A percentile compares a stretch with the other conserved stretches of the same genome.
Evolutionary conservation across 2,113 vertebrate genomes (phyloP).

Genomic region (Harpagus bidentatus): DNA sequence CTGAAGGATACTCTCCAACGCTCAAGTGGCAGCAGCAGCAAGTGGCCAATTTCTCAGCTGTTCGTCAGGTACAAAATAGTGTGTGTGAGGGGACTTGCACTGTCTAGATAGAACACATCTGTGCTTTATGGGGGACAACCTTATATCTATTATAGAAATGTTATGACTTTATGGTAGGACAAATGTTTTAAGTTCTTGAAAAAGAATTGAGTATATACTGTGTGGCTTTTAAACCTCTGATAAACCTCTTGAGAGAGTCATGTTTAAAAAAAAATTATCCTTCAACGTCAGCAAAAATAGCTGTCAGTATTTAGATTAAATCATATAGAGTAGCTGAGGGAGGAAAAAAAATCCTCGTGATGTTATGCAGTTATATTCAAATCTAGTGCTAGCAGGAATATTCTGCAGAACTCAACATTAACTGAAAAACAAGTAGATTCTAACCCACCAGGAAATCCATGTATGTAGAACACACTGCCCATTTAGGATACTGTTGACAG

Average conservation of each 20-base stretch:
- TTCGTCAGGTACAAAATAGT: conserved; percentile 77
- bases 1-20: conserved; percentile 87
- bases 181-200: background rate
- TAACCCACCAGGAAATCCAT: background rate
- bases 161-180: background rate
- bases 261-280: background rate
- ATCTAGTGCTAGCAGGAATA: background rate
- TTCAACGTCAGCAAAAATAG: background rate
- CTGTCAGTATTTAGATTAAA: background rate
- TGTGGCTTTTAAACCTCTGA: background rate
- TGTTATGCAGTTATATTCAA: background rate
- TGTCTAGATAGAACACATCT: background rate
- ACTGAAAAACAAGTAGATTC: background rate
- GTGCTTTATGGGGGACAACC: background rate
- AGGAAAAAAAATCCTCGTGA: background rate
- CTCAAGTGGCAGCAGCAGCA: conserved; percentile 91
- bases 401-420: background rate
- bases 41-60: conserved; percentile 86
- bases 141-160: background rate
- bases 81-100: background rate
- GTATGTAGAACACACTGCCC: background rate
- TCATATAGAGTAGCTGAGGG: background rate
- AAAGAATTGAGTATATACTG: background rate
- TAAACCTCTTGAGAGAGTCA: background rate
- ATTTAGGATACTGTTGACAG: background rate